Base-by-base conservation (phyloP, 2,888 invertebrate genomes). In the Syritta pipiens region DNA sequence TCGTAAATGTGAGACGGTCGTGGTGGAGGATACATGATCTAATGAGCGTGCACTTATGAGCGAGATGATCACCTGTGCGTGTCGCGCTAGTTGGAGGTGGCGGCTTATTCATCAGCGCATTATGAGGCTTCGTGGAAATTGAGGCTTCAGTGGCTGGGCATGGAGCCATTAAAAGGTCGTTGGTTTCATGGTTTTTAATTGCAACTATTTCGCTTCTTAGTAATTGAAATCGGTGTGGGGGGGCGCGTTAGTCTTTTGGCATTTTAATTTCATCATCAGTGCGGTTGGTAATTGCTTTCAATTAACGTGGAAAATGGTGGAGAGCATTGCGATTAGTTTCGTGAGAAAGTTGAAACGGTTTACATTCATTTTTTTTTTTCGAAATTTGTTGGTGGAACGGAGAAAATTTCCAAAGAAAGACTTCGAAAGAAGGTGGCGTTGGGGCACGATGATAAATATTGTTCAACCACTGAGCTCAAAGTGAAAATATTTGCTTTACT, bases 281-380 rank as follows among this genome's bases (percentile, higher is more conserved):
- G 68, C 32, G 30, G 42, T 48, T 35, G 46, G 49, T 55, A 48
- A 68, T 69, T 67, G 69, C 37, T 60, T 76, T 68, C 85, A 85
- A 85, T 85, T 63, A 67, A 59, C 28, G 14, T 17, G 40, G 55
- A 37, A 62, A 71, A 55, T 40, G 28, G 48, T 55, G 12, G 28
- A 12, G 71, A 53, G 26, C 14, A 42, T 24, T 59, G 48, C 20
- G 49, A 69, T 59, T 60, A 69, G 59, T 69, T 60, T 59, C 59
- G 69, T 69, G 69, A 42, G 69, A 69, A 49, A 59, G 49, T 20
- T 28, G 10, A 14, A 35, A 30, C 2, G 3, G 2, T 14, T 37
- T 37, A 7, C 7, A 1, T 4, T 40, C 4, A n/a, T n/a, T 9
- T 3, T 28, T 22, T 4, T 44, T 57, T 57, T 67, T 49, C 22